These are phyloP conservation scores for Petrocephalus zakoni DNA, from an alignment of 2,113 vertebrate species.

Conservation along the genomic window DNA sequence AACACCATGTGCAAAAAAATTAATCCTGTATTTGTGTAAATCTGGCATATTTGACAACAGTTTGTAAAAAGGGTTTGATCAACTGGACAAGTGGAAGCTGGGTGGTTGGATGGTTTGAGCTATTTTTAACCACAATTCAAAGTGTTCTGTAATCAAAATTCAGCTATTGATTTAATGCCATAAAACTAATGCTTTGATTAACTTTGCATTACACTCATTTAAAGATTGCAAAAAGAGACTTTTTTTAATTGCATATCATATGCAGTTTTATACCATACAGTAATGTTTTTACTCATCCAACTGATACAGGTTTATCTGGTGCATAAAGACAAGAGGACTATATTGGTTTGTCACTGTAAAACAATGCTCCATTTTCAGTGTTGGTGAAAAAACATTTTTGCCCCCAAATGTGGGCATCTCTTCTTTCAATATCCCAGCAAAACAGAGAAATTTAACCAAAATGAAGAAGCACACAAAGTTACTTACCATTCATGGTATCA, in stretches of 20 bases:
- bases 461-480: background rate
- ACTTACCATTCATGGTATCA: constrained; percentile 11
- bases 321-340: background rate
- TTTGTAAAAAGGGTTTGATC: background rate
- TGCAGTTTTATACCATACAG: background rate
- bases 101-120: background rate
- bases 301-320: background rate
- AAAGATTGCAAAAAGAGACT: background rate
- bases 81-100: background rate
- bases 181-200: background rate
- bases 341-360: background rate
- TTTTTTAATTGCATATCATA: background rate
- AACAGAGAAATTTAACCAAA: background rate
- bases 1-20: background rate
- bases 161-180: background rate
- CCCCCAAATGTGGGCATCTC: background rate
- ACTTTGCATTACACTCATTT: background rate
- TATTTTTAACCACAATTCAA: background rate
- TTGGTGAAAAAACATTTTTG: background rate
- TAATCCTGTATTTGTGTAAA: background rate
- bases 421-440: background rate
- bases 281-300: background rate
- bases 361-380: background rate
- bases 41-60: background rate
- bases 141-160: background rate